Conservation (phyloP, 2,113 vertebrate genomes). For the Sinocyclocheilus grahami region DNA sequence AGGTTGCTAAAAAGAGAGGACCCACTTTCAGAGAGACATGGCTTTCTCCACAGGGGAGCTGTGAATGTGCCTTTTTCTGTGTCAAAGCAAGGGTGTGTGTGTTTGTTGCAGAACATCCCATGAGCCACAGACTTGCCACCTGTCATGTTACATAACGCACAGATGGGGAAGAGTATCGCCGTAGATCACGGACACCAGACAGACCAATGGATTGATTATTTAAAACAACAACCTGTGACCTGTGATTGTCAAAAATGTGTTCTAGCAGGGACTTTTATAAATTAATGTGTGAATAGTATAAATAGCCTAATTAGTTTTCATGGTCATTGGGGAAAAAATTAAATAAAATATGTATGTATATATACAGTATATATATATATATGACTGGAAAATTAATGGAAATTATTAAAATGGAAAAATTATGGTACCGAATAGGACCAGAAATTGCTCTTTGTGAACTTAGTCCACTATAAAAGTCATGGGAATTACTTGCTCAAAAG, state of each 20-base stretch:
- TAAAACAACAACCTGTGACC: not conserved
- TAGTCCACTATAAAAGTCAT: not conserved
- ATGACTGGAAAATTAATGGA: not conserved
- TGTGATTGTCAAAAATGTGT: not conserved
- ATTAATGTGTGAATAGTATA: not conserved
- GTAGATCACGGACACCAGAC: constrained; percentile 15
- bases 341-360: too few relatives aligned
- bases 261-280: not conserved
- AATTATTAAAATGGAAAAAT: not conserved
- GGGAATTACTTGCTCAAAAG: not conserved
- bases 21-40: not conserved
- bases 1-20: not conserved
- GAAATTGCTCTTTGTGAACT: too few relatives aligned
- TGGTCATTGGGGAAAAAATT: too few relatives aligned
- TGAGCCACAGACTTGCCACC: constrained; percentile 53
- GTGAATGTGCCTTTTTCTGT: constrained; percentile 36
- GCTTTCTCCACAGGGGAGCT: constrained; percentile 7
- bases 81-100: constrained; percentile 10
- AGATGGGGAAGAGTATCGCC: constrained; percentile 35
- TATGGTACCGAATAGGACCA: not conserved
- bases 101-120: constrained; percentile 25
- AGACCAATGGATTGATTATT: constrained; percentile 11
- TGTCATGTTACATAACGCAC: constrained; percentile 56
- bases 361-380: too few relatives aligned
- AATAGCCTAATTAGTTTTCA: not conserved